phyloP scores from a whole-genome alignment of 1,140 invertebrate genomes.

The Trichogramma pretiosum region DNA sequence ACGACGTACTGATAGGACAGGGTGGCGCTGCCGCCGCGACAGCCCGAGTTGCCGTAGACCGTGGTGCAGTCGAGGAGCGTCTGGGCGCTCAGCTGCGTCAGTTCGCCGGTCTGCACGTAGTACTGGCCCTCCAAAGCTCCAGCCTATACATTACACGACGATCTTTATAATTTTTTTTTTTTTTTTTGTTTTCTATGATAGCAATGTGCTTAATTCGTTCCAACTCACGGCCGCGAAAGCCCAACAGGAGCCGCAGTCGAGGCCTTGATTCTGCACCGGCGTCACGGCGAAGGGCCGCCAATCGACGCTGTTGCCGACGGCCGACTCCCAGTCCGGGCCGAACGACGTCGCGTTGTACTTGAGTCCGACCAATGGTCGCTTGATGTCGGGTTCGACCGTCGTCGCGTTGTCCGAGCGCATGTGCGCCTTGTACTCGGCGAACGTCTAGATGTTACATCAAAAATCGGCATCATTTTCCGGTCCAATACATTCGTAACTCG shows the following conservation, averaged over 20 bases:
- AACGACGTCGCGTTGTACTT: too few relatives aligned
- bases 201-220: conserved; percentile 1
- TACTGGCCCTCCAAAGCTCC: conserved; percentile 93
- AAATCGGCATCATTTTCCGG: conserved; percentile 58
- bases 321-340: too few relatives aligned
- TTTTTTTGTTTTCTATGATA: too few relatives aligned
- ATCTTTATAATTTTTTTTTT: not conserved
- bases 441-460: not conserved
- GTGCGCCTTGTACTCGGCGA: conserved; percentile 9
- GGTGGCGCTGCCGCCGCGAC: conserved; percentile 91
- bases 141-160: conserved; percentile 53
- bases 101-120: conserved; percentile 70
- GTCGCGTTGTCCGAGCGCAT: conserved; percentile 3
- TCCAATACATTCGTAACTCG: conserved; percentile 63
- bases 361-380: too few relatives aligned
- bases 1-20: conserved; percentile 85
- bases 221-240: conserved; percentile 74
- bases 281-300: conserved; percentile 90
- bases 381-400: too few relatives aligned
- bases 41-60: conserved; percentile 88
- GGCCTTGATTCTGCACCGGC: conserved; percentile 83
- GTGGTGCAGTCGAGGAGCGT: conserved; percentile 91
- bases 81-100: conserved; percentile 92
- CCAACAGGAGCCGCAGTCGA: conserved; percentile 87
- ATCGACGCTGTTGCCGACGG: too few relatives aligned